Conservation (phyloP, 2,797 vertebrate species). For the Danio albolineatus region DNA sequence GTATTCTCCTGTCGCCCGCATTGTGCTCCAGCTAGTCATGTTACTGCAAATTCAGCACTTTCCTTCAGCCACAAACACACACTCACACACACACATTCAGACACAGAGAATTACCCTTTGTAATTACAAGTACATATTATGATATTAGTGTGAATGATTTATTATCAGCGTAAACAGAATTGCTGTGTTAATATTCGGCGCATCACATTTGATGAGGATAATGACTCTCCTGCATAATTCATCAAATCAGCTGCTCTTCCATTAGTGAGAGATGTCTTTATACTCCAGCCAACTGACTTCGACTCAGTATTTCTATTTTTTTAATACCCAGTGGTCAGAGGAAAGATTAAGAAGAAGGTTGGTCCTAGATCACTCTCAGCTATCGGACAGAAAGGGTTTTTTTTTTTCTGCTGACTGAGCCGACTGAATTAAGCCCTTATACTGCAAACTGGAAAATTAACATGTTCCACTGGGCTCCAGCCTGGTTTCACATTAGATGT, state of each 20-base stretch:
- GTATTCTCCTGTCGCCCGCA: conserved; percentile 53
- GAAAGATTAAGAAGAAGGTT: conserved; percentile 24
- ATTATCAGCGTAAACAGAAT: conserved; percentile 64
- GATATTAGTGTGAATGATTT: conserved; percentile 63
- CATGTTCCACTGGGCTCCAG: conserved; percentile 45
- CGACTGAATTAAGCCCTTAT: conserved; percentile 39
- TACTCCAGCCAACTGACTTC: conserved; percentile 35
- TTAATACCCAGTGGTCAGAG: conserved; percentile 26
- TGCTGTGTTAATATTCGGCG: conserved; percentile 41
- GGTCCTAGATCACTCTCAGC: conserved; percentile 49
- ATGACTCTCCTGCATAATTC: conserved; percentile 69
- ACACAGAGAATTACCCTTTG: conserved; percentile 59
- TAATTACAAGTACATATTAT: conserved; percentile 67
- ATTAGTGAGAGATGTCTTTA: conserved; percentile 46
- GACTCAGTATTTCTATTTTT: conserved; percentile 4
- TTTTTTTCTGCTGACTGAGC: conserved; percentile 47
- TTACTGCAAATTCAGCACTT: conserved; percentile 57
- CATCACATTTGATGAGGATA: conserved; percentile 52
- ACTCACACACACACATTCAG: conserved; percentile 36
- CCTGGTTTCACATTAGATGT: conserved; percentile 29
- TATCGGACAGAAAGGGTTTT: conserved; percentile 43
- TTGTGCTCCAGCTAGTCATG: conserved; percentile 46
- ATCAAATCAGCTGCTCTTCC: conserved; percentile 68
- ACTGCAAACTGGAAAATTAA: conserved; percentile 57
- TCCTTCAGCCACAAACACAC: conserved; percentile 32